A percentile compares a stretch with the other conserved stretches of the same genome.
phyloP scores from a whole-genome alignment of 2,113 vertebrate species.

The Pseudonaja textilis region DNA sequence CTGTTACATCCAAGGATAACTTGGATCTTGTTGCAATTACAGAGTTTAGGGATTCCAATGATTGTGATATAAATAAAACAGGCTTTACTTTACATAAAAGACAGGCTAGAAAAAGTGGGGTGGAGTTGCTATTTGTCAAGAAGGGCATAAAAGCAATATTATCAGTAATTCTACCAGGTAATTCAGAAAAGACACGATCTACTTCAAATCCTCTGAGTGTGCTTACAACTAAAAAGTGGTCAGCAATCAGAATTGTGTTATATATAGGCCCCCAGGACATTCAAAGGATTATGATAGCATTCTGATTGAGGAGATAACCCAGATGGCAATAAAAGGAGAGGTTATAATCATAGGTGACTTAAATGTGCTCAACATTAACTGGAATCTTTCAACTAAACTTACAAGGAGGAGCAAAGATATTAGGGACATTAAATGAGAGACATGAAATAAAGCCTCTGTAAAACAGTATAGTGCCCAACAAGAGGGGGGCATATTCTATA shows the following conservation, averaged over 20 bases:
- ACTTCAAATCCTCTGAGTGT: not conserved
- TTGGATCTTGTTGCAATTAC: not conserved
- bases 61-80: not conserved
- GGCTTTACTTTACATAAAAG: not conserved
- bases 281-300: not conserved
- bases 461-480: not conserved
- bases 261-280: not conserved
- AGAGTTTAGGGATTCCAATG: not conserved
- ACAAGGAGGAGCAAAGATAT: not conserved
- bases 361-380: not conserved
- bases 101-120: not conserved
- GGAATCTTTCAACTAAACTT: not conserved
- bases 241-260: not conserved
- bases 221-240: not conserved
- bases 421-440: not conserved
- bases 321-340: not conserved
- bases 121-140: not conserved
- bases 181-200: not conserved
- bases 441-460: not conserved
- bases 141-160: not conserved
- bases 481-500: not conserved
- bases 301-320: not conserved
- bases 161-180: no score
- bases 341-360: not conserved
- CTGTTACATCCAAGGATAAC: not conserved